A percentile compares a stretch with the other conserved stretches of the same genome.
These are phyloP conservation scores for Hydrochoerus hydrochaeris DNA, from an alignment of 2,113 vertebrate genomes.

Conservation along the genomic window DNA sequence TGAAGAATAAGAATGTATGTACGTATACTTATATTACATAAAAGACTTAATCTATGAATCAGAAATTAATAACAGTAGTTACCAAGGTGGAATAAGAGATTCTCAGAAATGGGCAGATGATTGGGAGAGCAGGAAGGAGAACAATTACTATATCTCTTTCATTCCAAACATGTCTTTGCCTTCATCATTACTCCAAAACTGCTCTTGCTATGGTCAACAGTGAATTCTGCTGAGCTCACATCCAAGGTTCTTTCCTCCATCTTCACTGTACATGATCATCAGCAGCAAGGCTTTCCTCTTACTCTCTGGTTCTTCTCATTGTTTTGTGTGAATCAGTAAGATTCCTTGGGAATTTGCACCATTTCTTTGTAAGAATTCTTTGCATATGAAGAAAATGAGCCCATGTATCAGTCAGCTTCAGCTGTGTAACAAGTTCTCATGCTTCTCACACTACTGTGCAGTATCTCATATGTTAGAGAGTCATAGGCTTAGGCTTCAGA, in stretches of 20 bases:
- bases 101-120: not conserved
- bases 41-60: not conserved
- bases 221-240: not conserved
- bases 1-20: not conserved
- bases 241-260: not conserved
- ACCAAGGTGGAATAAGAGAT: rapidly evolving
- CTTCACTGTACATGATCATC: not conserved
- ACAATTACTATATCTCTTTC: not conserved
- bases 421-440: not conserved
- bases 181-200: not conserved
- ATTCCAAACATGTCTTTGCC: not conserved
- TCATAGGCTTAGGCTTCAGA: not conserved
- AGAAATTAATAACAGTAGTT: not conserved
- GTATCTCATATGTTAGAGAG: not conserved
- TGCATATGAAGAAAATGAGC: not conserved
- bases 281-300: not conserved
- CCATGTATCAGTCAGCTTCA: not conserved
- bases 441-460: not conserved
- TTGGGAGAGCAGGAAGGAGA: not conserved
- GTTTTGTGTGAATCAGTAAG: not conserved
- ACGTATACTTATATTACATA: not conserved
- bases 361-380: not conserved
- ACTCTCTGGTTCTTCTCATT: not conserved
- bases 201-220: not conserved
- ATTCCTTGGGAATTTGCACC: not conserved